Evolutionary conservation across 2,113 vertebrate species (phyloP), one percentile per base, ranked within the genome.

Genomic region (Rhizomys pruinosus): DNA sequence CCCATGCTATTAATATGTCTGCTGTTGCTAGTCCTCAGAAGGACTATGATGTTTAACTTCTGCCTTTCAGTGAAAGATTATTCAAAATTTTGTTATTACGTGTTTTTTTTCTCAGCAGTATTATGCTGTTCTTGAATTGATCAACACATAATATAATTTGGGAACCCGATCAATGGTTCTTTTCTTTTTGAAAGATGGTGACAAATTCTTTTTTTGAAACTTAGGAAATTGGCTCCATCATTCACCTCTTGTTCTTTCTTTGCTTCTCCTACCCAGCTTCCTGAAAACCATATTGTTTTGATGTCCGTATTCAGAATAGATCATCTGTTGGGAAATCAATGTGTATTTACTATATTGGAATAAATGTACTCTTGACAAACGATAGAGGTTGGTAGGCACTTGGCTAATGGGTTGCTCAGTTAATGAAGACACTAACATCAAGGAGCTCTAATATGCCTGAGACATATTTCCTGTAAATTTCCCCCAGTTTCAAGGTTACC

Each of bases 31-130:
- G 79, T 96, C 97, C 94, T 97, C 59, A 88, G 95, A 92, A 96
- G 87, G 55, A 97, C 32, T 76, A 96, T 84, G 96, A 85, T 95
- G 91, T 96, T 98, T 97, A 98, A 97, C 89, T 97, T 95, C 96
- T 96, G 78, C 95, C 89, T 95, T 97, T 95, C 96, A 97, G 15
- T 96, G 97, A 96, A 64, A 95, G 79, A 90, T 96, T 93, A 91
- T 97, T 98, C 79, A 86, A 92, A 96, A 90, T 32, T 90, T 93
- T 96, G 91, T 77, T 90, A 78, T 91, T 96, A 9, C n/a, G 87
- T 97, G 95, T 29, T 90, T 91, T 90, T 91, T 96, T 95, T 69
- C 39, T 96, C 96, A 13, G 37, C 87, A 66, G 66, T 78, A 42
- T 90, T 93, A 82, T 87, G 92, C 84, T 94, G 32, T 84, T 96